Base-by-base conservation (phyloP, 2,113 vertebrate species). In the Thryonomys swinderianus region DNA sequence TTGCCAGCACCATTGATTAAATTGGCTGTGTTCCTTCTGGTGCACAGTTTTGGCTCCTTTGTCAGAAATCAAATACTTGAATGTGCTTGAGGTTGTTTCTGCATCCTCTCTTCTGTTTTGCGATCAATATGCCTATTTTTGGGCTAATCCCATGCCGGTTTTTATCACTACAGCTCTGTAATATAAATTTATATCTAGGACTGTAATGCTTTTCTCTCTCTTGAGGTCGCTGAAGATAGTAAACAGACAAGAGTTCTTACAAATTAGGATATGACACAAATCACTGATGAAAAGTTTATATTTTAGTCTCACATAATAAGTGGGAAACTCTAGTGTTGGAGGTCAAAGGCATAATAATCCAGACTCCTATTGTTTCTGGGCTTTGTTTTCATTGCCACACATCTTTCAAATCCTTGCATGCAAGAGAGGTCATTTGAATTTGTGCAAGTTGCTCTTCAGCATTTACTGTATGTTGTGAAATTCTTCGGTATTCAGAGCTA, bases 401-500 rank as follows among this genome's bases (percentile, higher is more conserved):
- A 59, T 45, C 69, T 83, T 51, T 82, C 57, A 69, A 94, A 95
- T 23, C 16, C 32, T 25, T 69, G 25, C 16, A 37, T 3, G 66
- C n/a, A 81, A 32, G 18, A 83, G 45, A 79, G 40, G 37, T 61
- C 45, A 85, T 73, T 95, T 87, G 62, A 93, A 51, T 76, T 20
- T 34, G 1, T 95, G 27, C 14, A 40, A 17, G 6, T 42, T 23
- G 42, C 48, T 85, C 34, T 59, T 4, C 61, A 67, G 25, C 14
- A 25, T 85, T 97, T 93, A 74, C 42, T 84, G 11, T 80, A 32
- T 62, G 23, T 88, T 91, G 45, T 89, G 51, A 90, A 89, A 69
- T 67, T 94, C 5, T 40, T 94, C 53, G 20, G 87, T 91, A 71
- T 61, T 64, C 21, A 69, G 0, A 23, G 34, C 12, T 89, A 86